Percentiles rank a stretch among this genome's conserved stretches.
These are phyloP conservation scores for Pristionchus pacificus DNA, from an alignment of 1,140 invertebrate genomes.

Conservation along the genomic window DNA sequence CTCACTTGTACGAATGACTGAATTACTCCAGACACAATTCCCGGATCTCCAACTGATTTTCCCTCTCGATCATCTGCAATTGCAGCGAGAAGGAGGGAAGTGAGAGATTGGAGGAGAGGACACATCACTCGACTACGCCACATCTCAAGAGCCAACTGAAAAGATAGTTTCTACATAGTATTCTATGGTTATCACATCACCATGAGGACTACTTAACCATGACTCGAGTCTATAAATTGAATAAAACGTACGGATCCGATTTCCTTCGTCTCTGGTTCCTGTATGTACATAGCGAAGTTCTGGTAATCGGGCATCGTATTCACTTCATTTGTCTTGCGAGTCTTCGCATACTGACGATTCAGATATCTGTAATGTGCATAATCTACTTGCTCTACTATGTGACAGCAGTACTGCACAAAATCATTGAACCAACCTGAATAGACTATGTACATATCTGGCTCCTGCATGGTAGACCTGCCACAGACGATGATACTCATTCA, in stretches of 20 bases:
- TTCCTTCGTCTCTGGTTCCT: constrained; percentile 30
- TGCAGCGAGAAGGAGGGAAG: constrained; percentile 24
- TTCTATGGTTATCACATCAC: not conserved
- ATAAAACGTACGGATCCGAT: constrained; percentile 38
- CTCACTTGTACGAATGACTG: constrained; percentile 45
- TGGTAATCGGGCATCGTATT: constrained; percentile 18
- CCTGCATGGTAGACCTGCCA: constrained; percentile 42
- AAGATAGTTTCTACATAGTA: no score
- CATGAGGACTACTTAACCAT: constrained; percentile 23
- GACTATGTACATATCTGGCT: constrained; percentile 39
- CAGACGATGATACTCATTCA: constrained; percentile 42
- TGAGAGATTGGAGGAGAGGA: constrained; percentile 33
- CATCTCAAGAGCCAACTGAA: constrained; percentile 46
- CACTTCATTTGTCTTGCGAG: constrained; percentile 18
- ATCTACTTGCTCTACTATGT: not conserved
- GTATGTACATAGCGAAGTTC: constrained; percentile 20
- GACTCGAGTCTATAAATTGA: constrained; percentile 1
- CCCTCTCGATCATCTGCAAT: constrained; percentile 36
- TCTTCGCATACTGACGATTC: constrained; percentile 46
- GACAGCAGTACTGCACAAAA: constrained; percentile 17
- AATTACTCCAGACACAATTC: constrained; percentile 40
- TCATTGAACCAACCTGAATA: constrained; percentile 38
- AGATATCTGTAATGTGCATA: constrained; percentile 38
- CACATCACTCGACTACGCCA: constrained; percentile 41
- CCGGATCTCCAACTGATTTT: constrained; percentile 10